Evolutionary conservation across 1,140 invertebrate species (phyloP).

Genomic region (Pseudomyrmex dendroicus): DNA sequence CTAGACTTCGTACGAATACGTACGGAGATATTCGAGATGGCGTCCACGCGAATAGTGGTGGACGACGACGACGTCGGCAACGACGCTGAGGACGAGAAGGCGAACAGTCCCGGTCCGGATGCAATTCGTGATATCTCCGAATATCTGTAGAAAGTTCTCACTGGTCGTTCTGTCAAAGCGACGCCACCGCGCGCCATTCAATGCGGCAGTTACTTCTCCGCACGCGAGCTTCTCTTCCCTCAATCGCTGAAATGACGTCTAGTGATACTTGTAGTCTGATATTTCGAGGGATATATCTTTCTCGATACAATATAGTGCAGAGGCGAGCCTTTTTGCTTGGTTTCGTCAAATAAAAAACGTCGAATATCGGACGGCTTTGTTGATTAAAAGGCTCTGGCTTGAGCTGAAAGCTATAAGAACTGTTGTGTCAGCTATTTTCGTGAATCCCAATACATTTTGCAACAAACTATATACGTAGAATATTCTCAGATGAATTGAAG

Average conservation of each 20-base stretch:
- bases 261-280: constrained; percentile 33
- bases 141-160: constrained; percentile 52
- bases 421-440: neutral
- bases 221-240: constrained; percentile 32
- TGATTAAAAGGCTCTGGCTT: neutral
- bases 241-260: constrained; percentile 27
- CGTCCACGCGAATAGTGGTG: constrained; percentile 36
- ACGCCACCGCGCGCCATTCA: constrained; percentile 22
- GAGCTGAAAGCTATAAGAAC: neutral
- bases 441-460: neutral
- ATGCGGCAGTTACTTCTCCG: constrained; percentile 30
- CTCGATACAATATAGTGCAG: neutral
- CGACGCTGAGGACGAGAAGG: neutral
- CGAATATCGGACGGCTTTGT: neutral
- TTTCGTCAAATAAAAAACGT: constrained; percentile 2
- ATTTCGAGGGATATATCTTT: neutral
- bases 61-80: constrained; percentile 10
- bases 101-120: constrained; percentile 18
- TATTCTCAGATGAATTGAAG: too few relatives aligned
- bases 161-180: constrained; percentile 43
- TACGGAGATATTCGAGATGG: constrained; percentile 56
- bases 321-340: neutral
- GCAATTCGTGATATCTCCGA: constrained; percentile 54
- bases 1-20: constrained; percentile 56
- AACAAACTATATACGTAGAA: too few relatives aligned